Evolutionary conservation across 2,797 vertebrate species (phyloP).

Genomic region (Pempheris klunzingeri): DNA sequence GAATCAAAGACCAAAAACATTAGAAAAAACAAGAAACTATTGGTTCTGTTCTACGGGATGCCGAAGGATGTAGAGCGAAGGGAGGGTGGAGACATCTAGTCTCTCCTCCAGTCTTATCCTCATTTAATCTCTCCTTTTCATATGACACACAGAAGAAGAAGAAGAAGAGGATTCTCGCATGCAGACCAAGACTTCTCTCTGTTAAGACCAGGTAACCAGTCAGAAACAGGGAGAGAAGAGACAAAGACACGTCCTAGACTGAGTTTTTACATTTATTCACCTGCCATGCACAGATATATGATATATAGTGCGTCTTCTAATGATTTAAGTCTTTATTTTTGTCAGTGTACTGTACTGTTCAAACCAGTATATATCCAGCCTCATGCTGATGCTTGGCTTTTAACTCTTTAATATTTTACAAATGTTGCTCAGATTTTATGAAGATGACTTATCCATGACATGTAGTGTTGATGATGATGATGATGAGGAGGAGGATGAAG

Average conservation of each 20-base stretch:
- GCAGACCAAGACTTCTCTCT: conserved; percentile 58
- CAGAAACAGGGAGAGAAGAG: conserved; percentile 25
- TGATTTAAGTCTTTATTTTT: conserved; percentile 79
- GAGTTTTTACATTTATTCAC: conserved; percentile 75
- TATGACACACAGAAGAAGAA: conserved; percentile 42
- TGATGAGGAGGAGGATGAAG: background rate
- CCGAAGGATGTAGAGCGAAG: conserved; percentile 12
- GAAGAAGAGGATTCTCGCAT: conserved; percentile 57
- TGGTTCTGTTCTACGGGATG: conserved; percentile 17
- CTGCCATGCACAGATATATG: conserved; percentile 76
- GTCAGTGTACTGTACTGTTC: conserved; percentile 78
- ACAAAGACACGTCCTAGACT: conserved; percentile 42
- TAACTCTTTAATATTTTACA: conserved; percentile 77
- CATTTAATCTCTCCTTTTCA: conserved; percentile 54
- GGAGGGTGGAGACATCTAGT: conserved; percentile 14
- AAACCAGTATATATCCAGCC: conserved; percentile 75
- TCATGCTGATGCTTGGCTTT: conserved; percentile 81
- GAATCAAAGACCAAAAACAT: background rate
- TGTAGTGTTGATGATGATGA: conserved; percentile 44
- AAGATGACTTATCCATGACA: conserved; percentile 47
- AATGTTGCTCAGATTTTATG: conserved; percentile 69
- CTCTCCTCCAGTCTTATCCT: conserved; percentile 32
- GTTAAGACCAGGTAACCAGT: conserved; percentile 31
- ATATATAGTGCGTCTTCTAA: conserved; percentile 78
- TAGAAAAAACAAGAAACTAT: background rate